These are phyloP conservation scores for Brachyhypopomus occidentalis DNA, from an alignment of 2,113 vertebrate genomes.

Conservation along the genomic window DNA sequence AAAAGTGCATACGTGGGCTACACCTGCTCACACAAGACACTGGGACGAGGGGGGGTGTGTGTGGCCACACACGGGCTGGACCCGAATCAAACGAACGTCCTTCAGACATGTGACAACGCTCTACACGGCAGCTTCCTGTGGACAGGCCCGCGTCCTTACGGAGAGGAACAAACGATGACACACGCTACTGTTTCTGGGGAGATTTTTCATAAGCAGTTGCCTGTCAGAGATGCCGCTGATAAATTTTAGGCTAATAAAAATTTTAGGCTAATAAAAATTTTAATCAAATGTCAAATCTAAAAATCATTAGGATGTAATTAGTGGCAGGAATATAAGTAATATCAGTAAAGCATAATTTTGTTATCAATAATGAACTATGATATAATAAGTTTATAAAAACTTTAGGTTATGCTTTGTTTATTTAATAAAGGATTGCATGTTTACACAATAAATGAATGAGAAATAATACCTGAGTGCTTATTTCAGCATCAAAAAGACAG, in stretches of 20 bases:
- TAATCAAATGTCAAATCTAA: conserved; percentile 22
- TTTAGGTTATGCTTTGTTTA: conserved; percentile 5
- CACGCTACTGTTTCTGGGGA: not conserved
- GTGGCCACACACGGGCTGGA: conserved; percentile 18
- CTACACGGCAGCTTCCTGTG: conserved; percentile 38
- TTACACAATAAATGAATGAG: conserved; percentile 4
- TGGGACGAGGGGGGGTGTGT: conserved; percentile 25
- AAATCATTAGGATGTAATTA: conserved; percentile 32
- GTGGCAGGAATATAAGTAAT: conserved; percentile 28
- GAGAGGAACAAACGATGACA: conserved; percentile 32
- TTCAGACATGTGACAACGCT: conserved; percentile 42
- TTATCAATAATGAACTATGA: conserved; percentile 21
- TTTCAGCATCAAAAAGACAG: not conserved
- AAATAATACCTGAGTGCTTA: not conserved
- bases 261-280: conserved; percentile 5
- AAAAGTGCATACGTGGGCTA: conserved; percentile 45
- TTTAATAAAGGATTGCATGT: conserved; percentile 22
- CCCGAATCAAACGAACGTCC: conserved; percentile 46
- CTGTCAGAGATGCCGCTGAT: conserved; percentile 17
- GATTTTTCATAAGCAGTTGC: conserved; percentile 35
- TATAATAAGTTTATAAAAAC: conserved; percentile 21
- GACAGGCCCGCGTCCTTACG: conserved; percentile 12
- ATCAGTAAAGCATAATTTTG: conserved; percentile 14
- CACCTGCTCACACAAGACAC: conserved; percentile 21
- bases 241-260: conserved; percentile 28